These are phyloP conservation scores for Siphamia tubifer DNA, from an alignment of 2,113 vertebrate species.

Conservation along the genomic window DNA sequence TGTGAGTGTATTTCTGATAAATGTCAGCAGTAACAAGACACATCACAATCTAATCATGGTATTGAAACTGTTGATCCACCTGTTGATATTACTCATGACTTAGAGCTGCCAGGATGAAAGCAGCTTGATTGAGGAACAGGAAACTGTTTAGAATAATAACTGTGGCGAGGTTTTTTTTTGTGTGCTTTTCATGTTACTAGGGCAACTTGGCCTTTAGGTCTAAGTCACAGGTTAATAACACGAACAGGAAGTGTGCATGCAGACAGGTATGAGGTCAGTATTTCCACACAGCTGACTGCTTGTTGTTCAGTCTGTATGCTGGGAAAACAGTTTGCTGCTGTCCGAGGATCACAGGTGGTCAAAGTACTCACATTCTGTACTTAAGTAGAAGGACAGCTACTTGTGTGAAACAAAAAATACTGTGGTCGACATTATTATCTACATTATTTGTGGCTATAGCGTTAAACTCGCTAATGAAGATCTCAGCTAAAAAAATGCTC, in stretches of 20 bases:
- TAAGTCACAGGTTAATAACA: slow-evolving; percentile 34
- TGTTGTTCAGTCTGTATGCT: slow-evolving; percentile 20
- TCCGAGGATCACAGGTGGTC: no score
- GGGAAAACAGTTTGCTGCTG: background rate
- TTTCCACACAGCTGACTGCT: slow-evolving; percentile 50
- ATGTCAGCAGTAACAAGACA: background rate
- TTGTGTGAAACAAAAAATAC: no score
- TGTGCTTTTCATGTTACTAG: background rate
- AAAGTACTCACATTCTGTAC: no score
- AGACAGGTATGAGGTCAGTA: slow-evolving; percentile 52
- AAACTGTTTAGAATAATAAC: slow-evolving; percentile 34
- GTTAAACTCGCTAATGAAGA: no score
- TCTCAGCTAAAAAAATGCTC: no score
- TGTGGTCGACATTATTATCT: no score
- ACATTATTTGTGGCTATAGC: no score
- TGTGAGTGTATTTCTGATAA: background rate
- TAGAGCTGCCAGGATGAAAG: slow-evolving; percentile 43
- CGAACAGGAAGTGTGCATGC: slow-evolving; percentile 33
- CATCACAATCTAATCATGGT: background rate
- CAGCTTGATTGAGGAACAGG: slow-evolving; percentile 47
- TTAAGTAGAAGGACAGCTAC: no score
- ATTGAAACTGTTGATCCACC: slow-evolving; percentile 2
- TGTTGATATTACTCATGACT: slow-evolving; percentile 26
- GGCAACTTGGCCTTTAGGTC: slow-evolving; percentile 41
- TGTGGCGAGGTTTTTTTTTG: slow-evolving; percentile 4